Conservation (phyloP, 2,888 invertebrate species). For the Leptopilina drosophilae region DNA sequence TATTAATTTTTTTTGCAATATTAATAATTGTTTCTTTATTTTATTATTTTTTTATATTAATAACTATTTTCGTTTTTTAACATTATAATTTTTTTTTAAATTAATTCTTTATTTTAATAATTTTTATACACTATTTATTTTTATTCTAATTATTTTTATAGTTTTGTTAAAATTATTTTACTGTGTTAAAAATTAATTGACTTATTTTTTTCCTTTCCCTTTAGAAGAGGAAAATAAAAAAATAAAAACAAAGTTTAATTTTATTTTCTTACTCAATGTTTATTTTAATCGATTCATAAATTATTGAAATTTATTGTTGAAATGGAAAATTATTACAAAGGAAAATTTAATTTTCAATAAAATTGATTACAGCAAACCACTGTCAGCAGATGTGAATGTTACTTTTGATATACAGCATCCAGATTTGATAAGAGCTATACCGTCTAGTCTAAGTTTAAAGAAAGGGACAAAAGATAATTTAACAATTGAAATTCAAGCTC, state of each 20-base stretch:
- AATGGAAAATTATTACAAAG: too few species aligned
- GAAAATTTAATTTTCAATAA: constrained; percentile 6
- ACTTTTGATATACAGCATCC: constrained; percentile 82
- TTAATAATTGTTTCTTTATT: not conserved
- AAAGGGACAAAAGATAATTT: constrained; percentile 67
- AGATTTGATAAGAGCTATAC: constrained; percentile 81
- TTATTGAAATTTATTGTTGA: too few species aligned
- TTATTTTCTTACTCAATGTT: too few species aligned
- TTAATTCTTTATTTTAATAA: not conserved
- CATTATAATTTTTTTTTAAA: too few species aligned
- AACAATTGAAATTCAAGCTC: constrained; percentile 80
- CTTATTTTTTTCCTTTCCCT: too few species aligned
- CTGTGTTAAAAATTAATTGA: too few species aligned
- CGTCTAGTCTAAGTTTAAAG: constrained; percentile 77
- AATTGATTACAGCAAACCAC: constrained; percentile 77
- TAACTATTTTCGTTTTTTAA: too few species aligned
- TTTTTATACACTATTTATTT: not conserved
- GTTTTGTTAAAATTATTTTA: too few species aligned
- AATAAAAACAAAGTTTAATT: too few species aligned
- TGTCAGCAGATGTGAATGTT: constrained; percentile 77
- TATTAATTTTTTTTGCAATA: not conserved
- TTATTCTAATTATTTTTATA: not conserved
- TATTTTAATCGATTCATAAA: too few species aligned
- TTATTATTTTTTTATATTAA: too few species aligned
- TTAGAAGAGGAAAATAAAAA: too few species aligned